Percentiles rank a stretch among this genome's conserved stretches.
Evolutionary conservation across 2,888 invertebrate genomes (phyloP).

Genomic region (Pollenia griseotomentosa): DNA sequence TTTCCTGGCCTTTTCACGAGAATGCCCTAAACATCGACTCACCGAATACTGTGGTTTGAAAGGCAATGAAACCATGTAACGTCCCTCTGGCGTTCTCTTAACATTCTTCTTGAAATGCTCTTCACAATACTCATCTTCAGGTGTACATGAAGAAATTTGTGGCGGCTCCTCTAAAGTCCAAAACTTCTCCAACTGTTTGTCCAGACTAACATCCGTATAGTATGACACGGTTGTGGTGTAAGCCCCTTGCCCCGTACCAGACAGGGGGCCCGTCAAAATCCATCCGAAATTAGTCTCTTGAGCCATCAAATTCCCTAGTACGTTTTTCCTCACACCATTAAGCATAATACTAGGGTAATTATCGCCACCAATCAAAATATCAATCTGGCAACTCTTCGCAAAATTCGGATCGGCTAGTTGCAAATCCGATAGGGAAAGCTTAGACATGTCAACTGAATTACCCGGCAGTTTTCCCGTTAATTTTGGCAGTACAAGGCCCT

Average conservation of each 20-base stretch:
- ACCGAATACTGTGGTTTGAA: background rate
- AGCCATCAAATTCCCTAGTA: background rate
- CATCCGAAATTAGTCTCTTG: background rate
- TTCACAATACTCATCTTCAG: background rate
- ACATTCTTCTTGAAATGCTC: background rate
- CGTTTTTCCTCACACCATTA: background rate
- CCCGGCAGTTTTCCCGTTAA: too few species aligned
- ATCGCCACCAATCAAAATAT: too few species aligned
- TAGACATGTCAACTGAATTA: too few species aligned
- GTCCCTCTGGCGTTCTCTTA: background rate
- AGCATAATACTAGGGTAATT: background rate
- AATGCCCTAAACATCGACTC: background rate
- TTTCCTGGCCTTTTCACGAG: background rate
- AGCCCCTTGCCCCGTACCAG: background rate
- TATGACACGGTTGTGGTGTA: constrained; percentile 4
- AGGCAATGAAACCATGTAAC: background rate
- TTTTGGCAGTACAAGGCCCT: too few species aligned
- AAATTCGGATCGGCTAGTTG: too few species aligned
- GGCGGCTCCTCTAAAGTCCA: constrained; percentile 24
- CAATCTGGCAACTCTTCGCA: too few species aligned
- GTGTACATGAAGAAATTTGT: background rate
- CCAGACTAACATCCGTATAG: background rate
- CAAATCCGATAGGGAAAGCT: too few species aligned
- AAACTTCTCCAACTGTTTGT: constrained; percentile 21
- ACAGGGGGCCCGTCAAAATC: background rate